A percentile compares a stretch with the other conserved stretches of the same genome.
phyloP scores from a whole-genome alignment of 2,888 invertebrate species.

The Scrobipalpa costella region DNA sequence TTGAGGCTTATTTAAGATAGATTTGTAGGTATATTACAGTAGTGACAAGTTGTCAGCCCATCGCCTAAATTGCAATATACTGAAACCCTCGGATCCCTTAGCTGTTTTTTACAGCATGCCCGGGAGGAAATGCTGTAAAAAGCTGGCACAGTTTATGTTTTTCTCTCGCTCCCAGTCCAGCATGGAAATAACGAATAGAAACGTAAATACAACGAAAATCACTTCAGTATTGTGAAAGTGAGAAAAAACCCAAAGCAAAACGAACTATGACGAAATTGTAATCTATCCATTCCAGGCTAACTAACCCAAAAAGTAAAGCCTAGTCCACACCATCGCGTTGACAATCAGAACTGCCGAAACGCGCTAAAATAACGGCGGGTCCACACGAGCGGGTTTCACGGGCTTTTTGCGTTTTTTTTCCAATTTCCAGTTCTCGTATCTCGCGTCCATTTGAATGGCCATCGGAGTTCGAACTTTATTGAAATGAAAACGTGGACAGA shows the following conservation, averaged over 20 bases:
- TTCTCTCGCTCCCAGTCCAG: no score
- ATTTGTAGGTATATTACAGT: no score
- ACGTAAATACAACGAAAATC: no score
- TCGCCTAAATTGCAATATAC: no score
- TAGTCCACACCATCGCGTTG: constrained; percentile 9
- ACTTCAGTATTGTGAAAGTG: no score
- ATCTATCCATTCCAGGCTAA: constrained; percentile 7
- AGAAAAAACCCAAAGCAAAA: not conserved
- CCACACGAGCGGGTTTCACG: constrained; percentile 46
- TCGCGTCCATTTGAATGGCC: constrained; percentile 54
- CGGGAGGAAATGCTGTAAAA: no score
- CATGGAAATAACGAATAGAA: no score
- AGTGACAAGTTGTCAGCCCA: no score
- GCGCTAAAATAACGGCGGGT: constrained; percentile 21
- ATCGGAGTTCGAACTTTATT: constrained; percentile 39
- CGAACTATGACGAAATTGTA: constrained; percentile 8
- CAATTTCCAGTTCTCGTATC: constrained; percentile 71
- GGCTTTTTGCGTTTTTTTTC: constrained; percentile 63
- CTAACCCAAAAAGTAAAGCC: constrained; percentile 9
- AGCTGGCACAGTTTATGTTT: no score
- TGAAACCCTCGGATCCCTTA: no score
- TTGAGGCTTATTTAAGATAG: no score
- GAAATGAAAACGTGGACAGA: constrained; percentile 44
- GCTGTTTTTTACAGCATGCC: no score
- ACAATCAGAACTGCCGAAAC: constrained; percentile 35